Evolutionary conservation across 2,797 vertebrate genomes (phyloP).

Genomic region (Sebastes matsubarae): DNA sequence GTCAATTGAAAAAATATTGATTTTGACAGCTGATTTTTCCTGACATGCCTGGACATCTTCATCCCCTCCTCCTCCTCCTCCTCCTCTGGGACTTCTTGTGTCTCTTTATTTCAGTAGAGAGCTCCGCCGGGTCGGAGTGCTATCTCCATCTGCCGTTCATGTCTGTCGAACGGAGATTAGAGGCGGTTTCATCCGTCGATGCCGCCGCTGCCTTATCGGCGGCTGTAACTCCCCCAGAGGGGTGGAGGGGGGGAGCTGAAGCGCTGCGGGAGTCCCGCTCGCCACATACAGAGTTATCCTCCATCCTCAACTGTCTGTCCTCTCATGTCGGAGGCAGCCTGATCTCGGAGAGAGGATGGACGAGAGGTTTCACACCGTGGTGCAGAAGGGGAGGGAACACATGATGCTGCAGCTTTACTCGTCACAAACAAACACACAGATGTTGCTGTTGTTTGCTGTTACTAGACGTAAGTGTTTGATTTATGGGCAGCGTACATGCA

Average conservation of each 20-base stretch:
- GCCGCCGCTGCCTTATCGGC: not conserved
- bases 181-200: slow-evolving; percentile 1
- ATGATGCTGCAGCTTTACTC: not conserved
- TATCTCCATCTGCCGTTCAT: slow-evolving; percentile 2
- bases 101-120: not conserved
- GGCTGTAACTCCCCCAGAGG: not conserved
- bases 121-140: not conserved
- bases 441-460: not conserved
- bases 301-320: not conserved
- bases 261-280: not conserved
- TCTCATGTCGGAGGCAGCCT: not conserved
- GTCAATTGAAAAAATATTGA: too few species aligned
- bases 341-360: not conserved
- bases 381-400: too few species aligned
- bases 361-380: too few species aligned
- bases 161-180: slow-evolving; percentile 24
- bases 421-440: not conserved
- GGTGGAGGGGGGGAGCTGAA: too few species aligned
- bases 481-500: not conserved
- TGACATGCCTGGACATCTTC: not conserved
- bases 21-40: not conserved
- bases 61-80: not conserved
- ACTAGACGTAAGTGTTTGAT: not conserved
- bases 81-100: not conserved
- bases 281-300: not conserved